Percentiles rank a stretch among this genome's conserved stretches.
Evolutionary conservation across 2,113 vertebrate genomes (phyloP).

Genomic region (Scomber colias): DNA sequence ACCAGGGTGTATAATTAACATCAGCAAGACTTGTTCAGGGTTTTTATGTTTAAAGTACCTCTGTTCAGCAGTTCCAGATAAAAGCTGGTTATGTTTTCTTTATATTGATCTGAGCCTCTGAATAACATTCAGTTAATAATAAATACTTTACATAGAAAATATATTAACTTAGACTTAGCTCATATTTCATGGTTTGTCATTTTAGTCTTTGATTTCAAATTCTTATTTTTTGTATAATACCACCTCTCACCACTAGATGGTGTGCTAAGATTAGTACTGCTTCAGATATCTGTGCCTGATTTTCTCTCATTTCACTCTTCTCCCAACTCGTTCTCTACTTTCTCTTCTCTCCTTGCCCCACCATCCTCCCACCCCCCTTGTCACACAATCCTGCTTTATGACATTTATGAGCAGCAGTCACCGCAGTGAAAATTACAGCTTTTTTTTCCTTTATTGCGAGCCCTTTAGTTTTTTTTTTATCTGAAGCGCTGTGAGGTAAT

Average conservation of each 20-base stretch:
- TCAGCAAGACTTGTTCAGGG: constrained; percentile 11
- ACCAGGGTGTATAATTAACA: constrained; percentile 38
- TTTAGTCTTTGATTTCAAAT: not conserved
- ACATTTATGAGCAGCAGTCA: constrained; percentile 63
- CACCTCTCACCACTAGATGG: constrained; percentile 76
- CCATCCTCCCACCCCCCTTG: not conserved
- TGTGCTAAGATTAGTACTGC: constrained; percentile 54
- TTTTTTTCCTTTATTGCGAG: constrained; percentile 36
- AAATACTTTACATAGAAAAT: too few relatives aligned
- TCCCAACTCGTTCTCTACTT: not conserved
- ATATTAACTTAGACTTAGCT: constrained; percentile 7
- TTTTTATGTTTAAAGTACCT: constrained; percentile 2
- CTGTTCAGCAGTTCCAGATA: not conserved
- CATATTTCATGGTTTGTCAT: constrained; percentile 20
- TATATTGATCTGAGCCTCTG: not conserved
- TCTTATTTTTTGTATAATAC: not conserved
- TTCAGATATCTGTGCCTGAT: not conserved
- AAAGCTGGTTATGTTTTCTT: constrained; percentile 1
- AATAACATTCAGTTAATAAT: too few relatives aligned
- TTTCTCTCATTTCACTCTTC: not conserved
- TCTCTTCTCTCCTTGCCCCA: not conserved
- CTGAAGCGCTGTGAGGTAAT: constrained; percentile 39
- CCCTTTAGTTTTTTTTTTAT: constrained; percentile 44
- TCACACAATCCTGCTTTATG: constrained; percentile 46
- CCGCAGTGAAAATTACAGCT: constrained; percentile 38